Percentiles rank a stretch among this genome's conserved stretches.
Evolutionary conservation across 2,113 vertebrate genomes (phyloP).

Genomic region (Geococcyx californianus): DNA sequence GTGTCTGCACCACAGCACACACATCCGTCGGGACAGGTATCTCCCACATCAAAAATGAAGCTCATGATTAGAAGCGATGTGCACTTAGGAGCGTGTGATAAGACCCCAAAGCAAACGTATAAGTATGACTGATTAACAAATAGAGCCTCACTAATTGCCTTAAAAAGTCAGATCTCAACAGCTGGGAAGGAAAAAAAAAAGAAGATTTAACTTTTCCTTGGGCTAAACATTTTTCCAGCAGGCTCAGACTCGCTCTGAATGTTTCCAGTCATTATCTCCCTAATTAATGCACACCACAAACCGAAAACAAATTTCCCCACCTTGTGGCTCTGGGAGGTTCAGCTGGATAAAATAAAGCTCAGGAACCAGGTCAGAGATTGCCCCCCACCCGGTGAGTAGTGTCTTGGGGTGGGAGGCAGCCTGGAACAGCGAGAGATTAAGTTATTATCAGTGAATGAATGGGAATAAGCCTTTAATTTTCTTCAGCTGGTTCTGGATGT

Average conservation of each 20-base stretch:
- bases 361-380: neutral
- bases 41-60: neutral
- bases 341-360: neutral
- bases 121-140: slow-evolving; percentile 17
- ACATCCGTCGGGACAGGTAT: neutral
- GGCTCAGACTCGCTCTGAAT: neutral
- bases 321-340: neutral
- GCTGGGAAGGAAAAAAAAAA: neutral
- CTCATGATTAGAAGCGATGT: neutral
- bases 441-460: neutral
- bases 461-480: slow-evolving; percentile 29
- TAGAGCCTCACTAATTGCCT: slow-evolving; percentile 35
- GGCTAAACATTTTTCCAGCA: slow-evolving; percentile 3
- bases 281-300: neutral
- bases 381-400: neutral
- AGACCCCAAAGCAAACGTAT: neutral
- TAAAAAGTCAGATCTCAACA: neutral
- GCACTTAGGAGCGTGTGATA: neutral
- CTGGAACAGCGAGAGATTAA: slow-evolving; percentile 41
- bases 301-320: neutral
- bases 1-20: neutral
- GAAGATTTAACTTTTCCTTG: neutral
- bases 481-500: slow-evolving; percentile 44
- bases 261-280: neutral
- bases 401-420: neutral